These are phyloP conservation scores for Coelogynopora nodosa DNA, from an alignment of 2,888 invertebrate genomes.

Conservation along the genomic window DNA sequence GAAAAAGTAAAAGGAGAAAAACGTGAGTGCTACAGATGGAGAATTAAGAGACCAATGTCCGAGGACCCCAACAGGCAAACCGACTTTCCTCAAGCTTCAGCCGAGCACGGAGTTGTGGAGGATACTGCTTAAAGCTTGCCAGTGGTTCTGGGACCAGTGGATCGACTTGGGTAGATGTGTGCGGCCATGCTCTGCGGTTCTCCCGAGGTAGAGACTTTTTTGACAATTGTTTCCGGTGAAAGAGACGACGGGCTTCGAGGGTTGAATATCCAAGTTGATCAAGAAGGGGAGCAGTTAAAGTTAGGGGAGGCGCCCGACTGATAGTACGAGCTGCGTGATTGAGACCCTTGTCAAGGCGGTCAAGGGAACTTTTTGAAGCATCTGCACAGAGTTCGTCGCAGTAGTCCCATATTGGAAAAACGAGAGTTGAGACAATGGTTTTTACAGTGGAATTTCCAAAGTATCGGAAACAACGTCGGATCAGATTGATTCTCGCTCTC, in stretches of 20 bases:
- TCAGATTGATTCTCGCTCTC: background rate
- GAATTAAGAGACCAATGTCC: background rate
- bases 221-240: background rate
- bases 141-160: background rate
- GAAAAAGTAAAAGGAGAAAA: no score
- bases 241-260: background rate
- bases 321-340: slow-evolving; percentile 3
- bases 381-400: background rate
- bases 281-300: slow-evolving; percentile 2
- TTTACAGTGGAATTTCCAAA: background rate
- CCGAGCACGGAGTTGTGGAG: slow-evolving; percentile 31
- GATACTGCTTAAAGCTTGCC: background rate
- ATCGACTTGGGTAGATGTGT: background rate
- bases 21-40: no score
- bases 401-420: background rate
- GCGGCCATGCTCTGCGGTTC: background rate
- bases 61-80: slow-evolving; percentile 6
- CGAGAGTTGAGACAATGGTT: background rate
- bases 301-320: background rate
- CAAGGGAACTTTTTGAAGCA: background rate
- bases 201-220: no score
- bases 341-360: slow-evolving; percentile 19
- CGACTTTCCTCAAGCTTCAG: slow-evolving; percentile 7
- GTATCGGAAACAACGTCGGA: background rate
- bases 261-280: background rate